Conservation (phyloP, 2,797 vertebrate genomes). For the Artibeus lituratus region DNA sequence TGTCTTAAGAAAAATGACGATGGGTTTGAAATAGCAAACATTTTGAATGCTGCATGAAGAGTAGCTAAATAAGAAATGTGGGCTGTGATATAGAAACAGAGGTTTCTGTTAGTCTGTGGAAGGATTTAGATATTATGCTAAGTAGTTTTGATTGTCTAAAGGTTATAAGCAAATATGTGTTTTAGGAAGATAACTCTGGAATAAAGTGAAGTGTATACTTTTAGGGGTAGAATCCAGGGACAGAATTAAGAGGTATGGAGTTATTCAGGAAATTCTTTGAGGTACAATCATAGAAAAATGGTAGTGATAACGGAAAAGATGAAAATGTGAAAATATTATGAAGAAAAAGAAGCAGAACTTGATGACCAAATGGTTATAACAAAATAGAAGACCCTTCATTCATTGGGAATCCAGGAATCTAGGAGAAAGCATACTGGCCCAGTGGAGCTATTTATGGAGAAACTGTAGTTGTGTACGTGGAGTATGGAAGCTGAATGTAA, state of each 20-base stretch:
- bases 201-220: background rate
- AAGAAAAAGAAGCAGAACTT: background rate
- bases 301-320: background rate
- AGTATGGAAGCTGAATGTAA: background rate
- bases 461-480: too few species aligned
- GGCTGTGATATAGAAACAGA: background rate
- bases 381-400: background rate
- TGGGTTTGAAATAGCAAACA: background rate
- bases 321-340: background rate
- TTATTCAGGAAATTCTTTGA: background rate
- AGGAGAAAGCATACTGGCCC: background rate
- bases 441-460: accelerated
- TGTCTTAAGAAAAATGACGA: background rate
- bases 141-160: background rate
- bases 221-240: background rate
- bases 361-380: background rate
- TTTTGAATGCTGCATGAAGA: background rate
- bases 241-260: background rate
- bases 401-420: background rate
- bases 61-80: background rate
- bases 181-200: background rate
- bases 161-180: background rate
- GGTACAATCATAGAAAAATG: background rate
- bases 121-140: background rate
- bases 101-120: background rate